Evolutionary conservation across 2,113 vertebrate genomes (phyloP).

Genomic region (Rhipidura dahli): DNA sequence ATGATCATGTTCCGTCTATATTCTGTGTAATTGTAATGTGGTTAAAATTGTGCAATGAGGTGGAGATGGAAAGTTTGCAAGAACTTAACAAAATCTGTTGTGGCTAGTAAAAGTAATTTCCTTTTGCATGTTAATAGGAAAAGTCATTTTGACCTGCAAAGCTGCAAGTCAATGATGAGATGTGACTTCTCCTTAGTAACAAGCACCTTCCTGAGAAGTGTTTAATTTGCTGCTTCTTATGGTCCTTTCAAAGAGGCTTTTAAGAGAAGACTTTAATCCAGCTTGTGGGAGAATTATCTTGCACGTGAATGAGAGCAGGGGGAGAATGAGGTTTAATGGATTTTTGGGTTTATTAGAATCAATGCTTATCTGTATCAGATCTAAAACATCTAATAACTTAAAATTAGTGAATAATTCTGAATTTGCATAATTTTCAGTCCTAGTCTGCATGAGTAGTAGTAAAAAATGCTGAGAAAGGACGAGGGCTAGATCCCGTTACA

Average conservation of each 20-base stretch:
- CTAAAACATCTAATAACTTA: not conserved
- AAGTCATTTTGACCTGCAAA: not conserved
- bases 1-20: accelerated
- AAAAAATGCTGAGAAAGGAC: not conserved
- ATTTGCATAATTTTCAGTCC: not conserved
- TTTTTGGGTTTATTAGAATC: not conserved
- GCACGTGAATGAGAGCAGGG: not conserved
- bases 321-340: not conserved
- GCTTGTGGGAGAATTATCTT: conserved; percentile 9
- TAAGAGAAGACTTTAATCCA: conserved; percentile 29
- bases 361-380: not conserved
- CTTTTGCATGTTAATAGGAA: not conserved
- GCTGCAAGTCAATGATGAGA: not conserved
- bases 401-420: not conserved
- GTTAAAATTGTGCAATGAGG: not conserved
- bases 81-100: not conserved
- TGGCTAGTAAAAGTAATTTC: not conserved
- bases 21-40: not conserved
- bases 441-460: not conserved
- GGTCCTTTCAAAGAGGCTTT: not conserved
- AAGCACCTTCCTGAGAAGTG: not conserved
- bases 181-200: not conserved
- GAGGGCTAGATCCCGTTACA: not conserved
- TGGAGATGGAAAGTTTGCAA: not conserved
- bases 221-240: conserved; percentile 6